Conservation (phyloP, 2,888 invertebrate species). For the Mystacides longicornis region DNA sequence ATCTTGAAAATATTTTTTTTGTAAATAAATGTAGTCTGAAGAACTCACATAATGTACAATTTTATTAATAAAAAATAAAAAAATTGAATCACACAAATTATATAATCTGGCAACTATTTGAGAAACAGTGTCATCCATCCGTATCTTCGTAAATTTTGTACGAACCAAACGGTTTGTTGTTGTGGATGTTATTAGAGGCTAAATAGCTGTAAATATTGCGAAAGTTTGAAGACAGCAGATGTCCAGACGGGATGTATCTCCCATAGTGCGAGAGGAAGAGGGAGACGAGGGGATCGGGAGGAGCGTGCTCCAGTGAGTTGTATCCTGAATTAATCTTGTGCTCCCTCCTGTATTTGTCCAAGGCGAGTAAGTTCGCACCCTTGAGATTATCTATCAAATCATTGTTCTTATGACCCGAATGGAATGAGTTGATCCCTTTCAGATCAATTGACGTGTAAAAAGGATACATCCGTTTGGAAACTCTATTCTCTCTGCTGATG, state of each 20-base stretch:
- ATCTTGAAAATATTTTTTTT: no score
- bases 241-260: slow-evolving; percentile 43
- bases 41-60: no score
- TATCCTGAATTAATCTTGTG: slow-evolving; percentile 32
- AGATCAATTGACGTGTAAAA: slow-evolving; percentile 13
- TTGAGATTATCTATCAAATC: not conserved
- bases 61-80: no score
- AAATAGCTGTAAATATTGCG: slow-evolving; percentile 53
- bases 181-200: slow-evolving; percentile 58
- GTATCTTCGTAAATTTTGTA: slow-evolving; percentile 46
- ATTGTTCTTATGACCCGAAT: not conserved
- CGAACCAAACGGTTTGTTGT: slow-evolving; percentile 55
- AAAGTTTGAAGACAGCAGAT: slow-evolving; percentile 31
- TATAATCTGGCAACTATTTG: no score
- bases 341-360: not conserved
- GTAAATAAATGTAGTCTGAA: no score
- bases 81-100: no score
- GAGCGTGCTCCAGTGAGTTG: slow-evolving; percentile 50
- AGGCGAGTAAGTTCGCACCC: not conserved
- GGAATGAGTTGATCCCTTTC: slow-evolving; percentile 11
- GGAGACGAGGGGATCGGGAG: slow-evolving; percentile 52
- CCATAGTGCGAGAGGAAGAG: slow-evolving; percentile 59
- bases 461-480: slow-evolving; percentile 4
- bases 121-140: slow-evolving; percentile 21
- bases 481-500: slow-evolving; percentile 11